Evolutionary conservation across 30 jellyfish, hydroid and myxozoan species (phyloP), one percentile per base, ranked within the genome.

Genomic region (Rhopilema esculentum): DNA sequence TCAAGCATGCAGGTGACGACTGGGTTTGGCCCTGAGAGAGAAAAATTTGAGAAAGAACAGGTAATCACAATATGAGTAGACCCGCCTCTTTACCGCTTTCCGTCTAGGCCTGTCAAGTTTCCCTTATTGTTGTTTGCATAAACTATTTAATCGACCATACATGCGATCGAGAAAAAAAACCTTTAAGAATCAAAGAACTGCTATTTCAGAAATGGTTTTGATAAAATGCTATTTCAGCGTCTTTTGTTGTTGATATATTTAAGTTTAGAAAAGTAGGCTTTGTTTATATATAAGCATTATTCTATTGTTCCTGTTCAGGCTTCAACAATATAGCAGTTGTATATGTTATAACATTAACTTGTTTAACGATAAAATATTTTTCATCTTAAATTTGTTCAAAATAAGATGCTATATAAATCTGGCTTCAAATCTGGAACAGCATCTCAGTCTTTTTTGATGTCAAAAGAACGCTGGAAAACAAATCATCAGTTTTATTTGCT

Each of bases 1-100:
- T 84, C 92, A 53, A 84, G 87, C 92, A 84, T 71, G 86, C 86
- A 69, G 85, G 92, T 84, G n/a, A 84, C 92, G 81, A 84, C 92
- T 49, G 92, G 92, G 27, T 84, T 84, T 33, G 97, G 91, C 20
- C 90, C 85, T 24, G 97, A 89, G 77, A 82, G 93, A 73, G 97
- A 89, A 57, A 70, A 84, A 63, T 89, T 89, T 51, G 97, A 89
- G 52, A 89, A 89, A 72, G 92, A 89, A 52, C 97, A 89, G 93
- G 97, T 89, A 87, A 17, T 0, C 24, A 51, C 9, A 21, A 7
- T 51, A 0, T 27, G n/a, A 49, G 28, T 28, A 19, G 29, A 52
- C 40, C 22, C 66, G 29, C 33, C 72, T 19, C 69, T 28, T 74
- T 74, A 2, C 12, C 12, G 57, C 12, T 40, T 40, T 40, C 57